phyloP scores from a whole-genome alignment of 2,797 vertebrate species.

The Galago senegalensis region DNA sequence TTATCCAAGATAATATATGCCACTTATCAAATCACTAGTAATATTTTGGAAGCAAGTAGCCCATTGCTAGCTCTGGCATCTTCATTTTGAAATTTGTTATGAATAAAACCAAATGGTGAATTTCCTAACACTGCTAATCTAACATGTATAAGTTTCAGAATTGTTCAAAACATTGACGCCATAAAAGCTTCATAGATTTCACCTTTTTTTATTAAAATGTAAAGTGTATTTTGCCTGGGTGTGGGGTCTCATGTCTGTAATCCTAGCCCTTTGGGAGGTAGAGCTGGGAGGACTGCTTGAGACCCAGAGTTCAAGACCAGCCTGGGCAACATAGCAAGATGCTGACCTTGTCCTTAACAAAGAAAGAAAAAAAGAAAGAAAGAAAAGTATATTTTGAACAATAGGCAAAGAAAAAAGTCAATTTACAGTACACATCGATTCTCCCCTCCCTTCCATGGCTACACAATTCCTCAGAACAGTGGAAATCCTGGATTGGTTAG shows the following conservation, averaged over 20 bases:
- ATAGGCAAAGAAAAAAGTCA: background rate
- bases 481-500: background rate
- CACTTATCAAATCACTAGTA: background rate
- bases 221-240: background rate
- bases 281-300: background rate
- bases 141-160: conserved; percentile 28
- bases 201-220: conserved; percentile 31
- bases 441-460: background rate
- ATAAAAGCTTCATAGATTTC: background rate
- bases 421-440: background rate
- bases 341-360: background rate
- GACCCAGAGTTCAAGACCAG: background rate
- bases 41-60: conserved; percentile 42
- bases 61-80: background rate
- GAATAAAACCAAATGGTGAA: background rate
- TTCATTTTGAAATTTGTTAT: conserved; percentile 48
- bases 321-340: background rate
- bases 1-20: background rate
- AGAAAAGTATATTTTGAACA: background rate
- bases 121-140: conserved; percentile 40
- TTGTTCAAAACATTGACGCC: background rate
- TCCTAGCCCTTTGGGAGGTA: background rate
- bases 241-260: background rate
- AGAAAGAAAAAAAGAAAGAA: background rate
- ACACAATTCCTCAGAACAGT: conserved; percentile 1